Conservation (phyloP, 1,140 invertebrate genomes). For the Camponotus floridanus region DNA sequence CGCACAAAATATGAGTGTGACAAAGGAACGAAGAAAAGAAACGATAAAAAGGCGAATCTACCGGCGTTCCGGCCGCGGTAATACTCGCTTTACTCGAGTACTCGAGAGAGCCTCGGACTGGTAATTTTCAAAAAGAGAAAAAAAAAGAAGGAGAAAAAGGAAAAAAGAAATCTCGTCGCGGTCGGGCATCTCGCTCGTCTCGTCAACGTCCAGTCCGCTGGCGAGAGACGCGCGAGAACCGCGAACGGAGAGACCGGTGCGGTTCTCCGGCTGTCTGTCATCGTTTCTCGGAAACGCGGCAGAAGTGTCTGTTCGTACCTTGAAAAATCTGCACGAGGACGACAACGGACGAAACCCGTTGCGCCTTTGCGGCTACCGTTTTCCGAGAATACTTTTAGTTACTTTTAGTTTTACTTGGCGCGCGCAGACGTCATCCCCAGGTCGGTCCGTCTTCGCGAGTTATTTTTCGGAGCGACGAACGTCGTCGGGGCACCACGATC, state of each 20-base stretch:
- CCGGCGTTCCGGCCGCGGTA: background rate
- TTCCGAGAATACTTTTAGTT: conserved; percentile 68
- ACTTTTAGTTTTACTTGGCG: conserved; percentile 44
- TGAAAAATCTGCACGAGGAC: conserved; percentile 70
- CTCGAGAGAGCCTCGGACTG: conserved; percentile 3
- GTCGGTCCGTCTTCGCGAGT: background rate
- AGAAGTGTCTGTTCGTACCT: conserved; percentile 73
- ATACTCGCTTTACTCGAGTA: conserved; percentile 20
- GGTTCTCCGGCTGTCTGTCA: conserved; percentile 55
- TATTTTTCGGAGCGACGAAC: background rate
- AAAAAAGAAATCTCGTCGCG: conserved; percentile 32
- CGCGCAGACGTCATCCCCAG: background rate
- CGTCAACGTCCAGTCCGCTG: conserved; percentile 34
- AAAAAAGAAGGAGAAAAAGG: conserved; percentile 18
- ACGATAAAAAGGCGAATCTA: conserved; percentile 47
- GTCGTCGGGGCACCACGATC: background rate
- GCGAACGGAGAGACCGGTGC: conserved; percentile 50
- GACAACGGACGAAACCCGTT: conserved; percentile 68
- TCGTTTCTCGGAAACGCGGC: conserved; percentile 77
- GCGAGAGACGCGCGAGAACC: conserved; percentile 21
- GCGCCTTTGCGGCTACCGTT: conserved; percentile 76
- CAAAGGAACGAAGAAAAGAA: conserved; percentile 68
- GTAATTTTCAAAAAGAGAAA: conserved; percentile 22
- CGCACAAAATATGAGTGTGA: conserved; percentile 72
- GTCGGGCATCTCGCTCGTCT: conserved; percentile 13